Evolutionary conservation across 2,888 invertebrate genomes (phyloP).

Genomic region (Limnephilus lunatus): DNA sequence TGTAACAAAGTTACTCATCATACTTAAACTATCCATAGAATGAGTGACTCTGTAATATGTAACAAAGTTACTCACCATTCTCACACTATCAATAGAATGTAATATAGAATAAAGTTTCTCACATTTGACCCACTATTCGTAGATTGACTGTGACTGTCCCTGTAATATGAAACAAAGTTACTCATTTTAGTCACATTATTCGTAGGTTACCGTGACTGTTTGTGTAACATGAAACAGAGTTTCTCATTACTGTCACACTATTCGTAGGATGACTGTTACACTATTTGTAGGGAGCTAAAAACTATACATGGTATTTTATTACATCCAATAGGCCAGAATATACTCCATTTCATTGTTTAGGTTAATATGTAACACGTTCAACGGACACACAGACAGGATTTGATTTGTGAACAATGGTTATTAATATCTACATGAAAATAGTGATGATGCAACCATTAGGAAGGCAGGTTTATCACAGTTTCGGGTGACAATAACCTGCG

Average conservation of each 20-base stretch:
- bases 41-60: not conserved
- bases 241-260: no score
- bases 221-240: no score
- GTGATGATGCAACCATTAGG: not conserved
- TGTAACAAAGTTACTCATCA: no score
- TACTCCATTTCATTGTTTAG: not conserved
- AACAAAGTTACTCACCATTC: not conserved
- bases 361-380: not conserved
- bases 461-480: not conserved
- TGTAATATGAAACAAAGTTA: no score
- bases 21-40: no score
- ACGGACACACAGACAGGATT: not conserved
- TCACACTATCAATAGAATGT: not conserved
- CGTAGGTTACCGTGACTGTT: no score
- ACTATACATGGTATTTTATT: not conserved
- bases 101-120: no score
- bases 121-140: no score
- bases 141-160: no score
- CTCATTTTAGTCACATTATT: no score
- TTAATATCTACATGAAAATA: not conserved
- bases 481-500: not conserved
- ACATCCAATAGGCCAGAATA: not conserved
- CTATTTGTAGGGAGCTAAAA: not conserved
- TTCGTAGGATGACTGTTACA: no score
- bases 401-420: not conserved